Evolutionary conservation across 2,113 vertebrate species (phyloP).

Genomic region (Gnathonemus longibarbis): DNA sequence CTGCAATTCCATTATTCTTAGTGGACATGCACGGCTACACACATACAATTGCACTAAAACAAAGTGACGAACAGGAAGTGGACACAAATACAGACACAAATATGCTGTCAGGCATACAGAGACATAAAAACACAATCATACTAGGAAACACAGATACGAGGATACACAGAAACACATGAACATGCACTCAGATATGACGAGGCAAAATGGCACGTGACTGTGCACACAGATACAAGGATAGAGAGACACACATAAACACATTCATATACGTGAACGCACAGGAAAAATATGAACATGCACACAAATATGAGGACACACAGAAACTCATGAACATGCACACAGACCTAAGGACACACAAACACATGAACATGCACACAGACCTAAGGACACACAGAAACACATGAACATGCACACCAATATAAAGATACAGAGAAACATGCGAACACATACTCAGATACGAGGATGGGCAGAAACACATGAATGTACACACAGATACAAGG

Average conservation of each 20-base stretch:
- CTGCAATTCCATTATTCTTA: background rate
- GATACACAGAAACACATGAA: background rate
- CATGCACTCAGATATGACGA: background rate
- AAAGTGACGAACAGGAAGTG: background rate
- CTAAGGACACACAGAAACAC: background rate
- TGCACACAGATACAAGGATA: background rate
- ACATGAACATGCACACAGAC: background rate
- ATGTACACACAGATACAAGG: rapidly evolving
- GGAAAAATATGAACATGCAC: no score
- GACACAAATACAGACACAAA: background rate
- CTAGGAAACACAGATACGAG: background rate
- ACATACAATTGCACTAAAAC: background rate
- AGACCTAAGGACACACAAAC: background rate
- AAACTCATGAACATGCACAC: no score
- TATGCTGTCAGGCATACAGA: no score
- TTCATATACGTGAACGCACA: background rate
- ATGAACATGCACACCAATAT: no score
- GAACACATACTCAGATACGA: background rate
- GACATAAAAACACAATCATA: background rate
- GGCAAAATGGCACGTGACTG: no score
- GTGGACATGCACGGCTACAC: background rate
- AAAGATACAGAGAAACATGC: background rate
- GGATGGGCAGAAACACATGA: background rate
- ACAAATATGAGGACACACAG: no score
- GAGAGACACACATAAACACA: background rate